Percentiles rank a stretch among this genome's conserved stretches.
Conservation (phyloP, 2,888 invertebrate genomes). For the Leptopilina syphax region DNA sequence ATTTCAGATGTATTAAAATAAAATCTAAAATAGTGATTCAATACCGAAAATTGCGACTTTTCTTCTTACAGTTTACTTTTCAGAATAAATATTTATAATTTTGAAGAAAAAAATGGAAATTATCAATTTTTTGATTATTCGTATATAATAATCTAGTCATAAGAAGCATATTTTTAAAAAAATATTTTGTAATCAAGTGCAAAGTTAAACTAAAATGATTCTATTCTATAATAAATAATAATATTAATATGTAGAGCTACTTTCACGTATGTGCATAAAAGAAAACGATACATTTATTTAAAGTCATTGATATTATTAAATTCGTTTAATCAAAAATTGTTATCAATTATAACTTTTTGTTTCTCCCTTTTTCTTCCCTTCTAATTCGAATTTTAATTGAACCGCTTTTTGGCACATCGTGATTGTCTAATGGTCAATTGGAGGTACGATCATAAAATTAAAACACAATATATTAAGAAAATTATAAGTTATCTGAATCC, state of each 20-base stretch:
- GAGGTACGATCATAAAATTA: constrained; percentile 42
- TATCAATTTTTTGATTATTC: constrained; percentile 3
- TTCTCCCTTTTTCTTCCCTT: background rate
- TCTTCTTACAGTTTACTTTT: background rate
- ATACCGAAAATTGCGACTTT: too few species aligned
- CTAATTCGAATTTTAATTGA: constrained; percentile 18
- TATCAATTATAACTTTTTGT: background rate
- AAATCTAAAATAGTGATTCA: too few species aligned
- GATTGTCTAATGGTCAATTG: constrained; percentile 58
- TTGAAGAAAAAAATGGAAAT: background rate
- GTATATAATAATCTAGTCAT: too few species aligned
- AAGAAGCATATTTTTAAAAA: constrained; percentile 46
- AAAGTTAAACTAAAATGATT: constrained; percentile 2
- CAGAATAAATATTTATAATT: background rate
- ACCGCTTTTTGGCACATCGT: constrained; percentile 61
- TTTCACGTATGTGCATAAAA: constrained; percentile 29
- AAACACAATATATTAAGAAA: constrained; percentile 57
- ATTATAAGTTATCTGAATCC: background rate
- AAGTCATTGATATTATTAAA: background rate
- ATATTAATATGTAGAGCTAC: constrained; percentile 26
- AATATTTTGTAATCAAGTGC: constrained; percentile 41
- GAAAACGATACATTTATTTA: background rate
- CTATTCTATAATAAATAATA: constrained; percentile 34
- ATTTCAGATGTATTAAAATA: too few species aligned
- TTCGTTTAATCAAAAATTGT: background rate